Base-by-base conservation (phyloP, 2,797 vertebrate genomes). In the Nannoperca australis region DNA sequence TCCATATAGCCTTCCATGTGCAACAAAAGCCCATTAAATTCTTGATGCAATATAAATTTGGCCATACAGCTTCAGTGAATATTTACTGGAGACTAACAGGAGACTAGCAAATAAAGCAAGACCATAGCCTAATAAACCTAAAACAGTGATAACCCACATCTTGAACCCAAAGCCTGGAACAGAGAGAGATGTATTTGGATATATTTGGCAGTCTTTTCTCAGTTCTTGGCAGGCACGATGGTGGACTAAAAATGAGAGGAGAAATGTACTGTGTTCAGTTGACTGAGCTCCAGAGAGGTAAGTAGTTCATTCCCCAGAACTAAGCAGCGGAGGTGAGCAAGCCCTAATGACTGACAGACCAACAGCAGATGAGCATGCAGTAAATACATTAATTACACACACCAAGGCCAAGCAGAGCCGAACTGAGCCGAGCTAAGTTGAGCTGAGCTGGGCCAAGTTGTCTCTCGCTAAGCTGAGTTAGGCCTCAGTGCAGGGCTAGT, bases 301-400 rank as follows among this genome's bases (percentile, higher is more conserved):
- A 61, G 60, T 32, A 66, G 40, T 78, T 88, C 61, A 83, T 84
- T 77, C 66, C 83, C 67, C 61, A 79, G 42, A 87, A 82, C 71
- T 60, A 76, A 75, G 74, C 78, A 69, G 76, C 24, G 6, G 54
- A 89, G 70, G 70, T 78, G 78, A 85, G 81, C 61, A 58, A 84
- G 84, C 73, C 70, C 79, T 81, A 85, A 91, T 90, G 88, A 88
- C 88, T 84, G 90, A 88, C 84, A 86, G 69, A 61, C 72, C 66
- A 54, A 86, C 82, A 81, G 75, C 82, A 87, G 80, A 87, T 73
- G 87, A 91, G 89, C 85, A 83, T 71, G 86, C 86, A 82, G 89
- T 92, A 93, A 95, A 94, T 79, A 74, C 90, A 85, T 93, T 94
- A 92, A 94, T 95, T 95, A 92, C 92, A 80, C 74, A 67, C 53